Percentiles rank a stretch among this genome's conserved stretches.
Conservation (phyloP, 2,113 vertebrate genomes). For the Ammodytes marinus region DNA sequence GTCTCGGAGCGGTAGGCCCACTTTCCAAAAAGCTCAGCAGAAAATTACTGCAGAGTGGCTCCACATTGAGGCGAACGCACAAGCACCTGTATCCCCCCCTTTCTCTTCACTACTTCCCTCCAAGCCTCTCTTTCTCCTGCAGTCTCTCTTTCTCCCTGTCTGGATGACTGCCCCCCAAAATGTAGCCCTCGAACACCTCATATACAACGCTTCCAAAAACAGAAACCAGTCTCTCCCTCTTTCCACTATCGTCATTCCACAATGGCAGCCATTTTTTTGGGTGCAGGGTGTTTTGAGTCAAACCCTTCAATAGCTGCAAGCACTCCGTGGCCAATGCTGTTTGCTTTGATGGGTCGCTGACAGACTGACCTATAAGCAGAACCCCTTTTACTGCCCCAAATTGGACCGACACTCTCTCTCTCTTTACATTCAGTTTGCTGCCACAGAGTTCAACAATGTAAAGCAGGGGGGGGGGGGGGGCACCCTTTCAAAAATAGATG, state of each 20-base stretch:
- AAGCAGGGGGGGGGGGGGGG: constrained; percentile 51
- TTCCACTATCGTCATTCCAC: constrained; percentile 52
- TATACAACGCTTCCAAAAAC: constrained; percentile 48
- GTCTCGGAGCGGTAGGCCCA: constrained; percentile 43
- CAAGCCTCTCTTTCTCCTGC: constrained; percentile 15
- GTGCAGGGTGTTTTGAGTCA: constrained; percentile 43
- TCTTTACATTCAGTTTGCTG: constrained; percentile 57
- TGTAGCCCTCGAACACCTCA: constrained; percentile 56
- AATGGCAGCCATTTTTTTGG: constrained; percentile 42
- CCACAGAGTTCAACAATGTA: constrained; percentile 75
- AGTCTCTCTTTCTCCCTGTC: constrained; percentile 21
- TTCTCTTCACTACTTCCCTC: background rate
- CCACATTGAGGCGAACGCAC: constrained; percentile 31
- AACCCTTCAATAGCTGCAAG: constrained; percentile 56
- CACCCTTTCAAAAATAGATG: constrained; percentile 79
- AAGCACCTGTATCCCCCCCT: constrained; percentile 58
- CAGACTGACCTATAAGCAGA: constrained; percentile 64
- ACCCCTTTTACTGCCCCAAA: constrained; percentile 57
- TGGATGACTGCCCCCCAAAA: constrained; percentile 32
- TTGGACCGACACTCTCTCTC: constrained; percentile 35
- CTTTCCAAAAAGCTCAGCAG: constrained; percentile 78
- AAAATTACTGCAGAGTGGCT: constrained; percentile 63
- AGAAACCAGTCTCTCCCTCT: constrained; percentile 31
- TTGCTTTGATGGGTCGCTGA: constrained; percentile 69
- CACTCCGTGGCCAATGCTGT: constrained; percentile 45